Evolutionary conservation across 2,113 vertebrate species (phyloP), one percentile per base, ranked within the genome.

Genomic region (Phaethornis superciliosus): DNA sequence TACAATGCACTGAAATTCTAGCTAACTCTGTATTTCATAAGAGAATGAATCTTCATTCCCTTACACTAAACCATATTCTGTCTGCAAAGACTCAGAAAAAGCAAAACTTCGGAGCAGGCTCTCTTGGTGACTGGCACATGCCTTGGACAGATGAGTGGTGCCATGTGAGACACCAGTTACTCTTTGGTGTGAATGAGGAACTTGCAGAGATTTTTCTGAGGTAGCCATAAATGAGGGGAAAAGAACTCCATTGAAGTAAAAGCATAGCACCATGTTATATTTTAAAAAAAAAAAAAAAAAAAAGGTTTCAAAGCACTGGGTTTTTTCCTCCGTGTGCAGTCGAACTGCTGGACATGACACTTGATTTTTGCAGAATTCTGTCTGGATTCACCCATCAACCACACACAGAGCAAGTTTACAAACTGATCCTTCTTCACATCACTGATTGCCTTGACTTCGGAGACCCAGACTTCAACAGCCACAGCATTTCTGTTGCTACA

Each of bases 201-300:
- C 90, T 78, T 42, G 21, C 60, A 54, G 96, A 93, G 92, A 95
- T 90, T 93, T 93, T 95, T 93, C 98, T 96, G 98, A 99, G 98
- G 98, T 98, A 99, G 97, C 98, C 97, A 67, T 84, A 97, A 98
- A 96, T 64, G 96, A 96, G 81, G 81, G 95, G 84, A 35, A 76
- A 94, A 76, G 85, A 52, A n/a, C 0, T 17, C 19, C 58, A 80
- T 23, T 80, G 74, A 90, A 92, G 63, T 49, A 85, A 87, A 94
- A 97, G 14, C 7, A 56, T 98, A 99, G 99, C 98, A 99, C 98
- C 98, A 95, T 55, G 62, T 92, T 94, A 46, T 78, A 40, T 62
- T 19, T 0, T 52, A 54, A 77, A 49, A 49, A 54, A 75, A 0
- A 58, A 59, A 71, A 51, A 54, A 37, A 46, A 60, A 69, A 56